Conservation (phyloP, 2,888 invertebrate genomes). For the Pocota personata region DNA sequence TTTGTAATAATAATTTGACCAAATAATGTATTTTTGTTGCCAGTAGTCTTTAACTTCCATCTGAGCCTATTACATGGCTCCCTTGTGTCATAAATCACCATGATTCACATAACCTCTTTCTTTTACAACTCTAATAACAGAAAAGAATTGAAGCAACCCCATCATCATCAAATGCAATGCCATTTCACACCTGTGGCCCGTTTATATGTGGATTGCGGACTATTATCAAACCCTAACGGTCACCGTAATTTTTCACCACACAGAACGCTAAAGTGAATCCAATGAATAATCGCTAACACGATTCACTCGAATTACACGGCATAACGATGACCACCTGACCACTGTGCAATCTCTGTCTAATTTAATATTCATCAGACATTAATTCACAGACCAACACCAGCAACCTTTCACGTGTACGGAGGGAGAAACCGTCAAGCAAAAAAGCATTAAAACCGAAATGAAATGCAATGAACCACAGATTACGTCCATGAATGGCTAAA, state of each 20-base stretch:
- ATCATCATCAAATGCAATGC: neutral
- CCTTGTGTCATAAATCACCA: neutral
- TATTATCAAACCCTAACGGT: conserved; percentile 52
- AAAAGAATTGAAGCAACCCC: neutral
- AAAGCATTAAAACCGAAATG: conserved; percentile 59
- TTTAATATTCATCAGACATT: conserved; percentile 71
- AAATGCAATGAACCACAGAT: conserved; percentile 73
- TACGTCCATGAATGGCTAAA: conserved; percentile 70
- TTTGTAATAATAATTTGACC: no score
- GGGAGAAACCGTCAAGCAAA: neutral
- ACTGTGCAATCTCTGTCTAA: conserved; percentile 53
- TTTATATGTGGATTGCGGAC: conserved; percentile 25
- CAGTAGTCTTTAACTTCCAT: no score
- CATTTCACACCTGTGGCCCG: conserved; percentile 54
- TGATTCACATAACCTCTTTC: conserved; percentile 13
- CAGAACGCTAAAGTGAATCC: conserved; percentile 27
- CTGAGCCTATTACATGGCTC: neutral
- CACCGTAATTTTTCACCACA: conserved; percentile 30
- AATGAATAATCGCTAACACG: conserved; percentile 69
- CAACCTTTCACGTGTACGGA: neutral
- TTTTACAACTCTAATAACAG: neutral
- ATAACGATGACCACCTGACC: conserved; percentile 64
- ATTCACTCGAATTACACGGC: conserved; percentile 54
- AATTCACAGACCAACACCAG: conserved; percentile 26
- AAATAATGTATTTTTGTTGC: no score